Evolutionary conservation across 2,797 vertebrate genomes (phyloP).

Genomic region (Sebastes minor): DNA sequence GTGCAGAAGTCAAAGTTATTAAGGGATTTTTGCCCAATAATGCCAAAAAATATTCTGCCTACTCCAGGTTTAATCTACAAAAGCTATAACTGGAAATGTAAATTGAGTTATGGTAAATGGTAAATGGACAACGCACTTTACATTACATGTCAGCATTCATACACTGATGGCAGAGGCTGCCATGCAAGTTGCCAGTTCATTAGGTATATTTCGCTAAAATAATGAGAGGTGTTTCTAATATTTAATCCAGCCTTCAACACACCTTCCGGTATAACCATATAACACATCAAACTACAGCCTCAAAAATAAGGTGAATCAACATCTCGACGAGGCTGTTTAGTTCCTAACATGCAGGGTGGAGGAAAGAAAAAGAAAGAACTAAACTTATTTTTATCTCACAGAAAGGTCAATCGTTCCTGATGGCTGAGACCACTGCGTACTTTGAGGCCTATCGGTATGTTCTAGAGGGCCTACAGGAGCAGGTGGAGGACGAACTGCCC

Average conservation of each 20-base stretch:
- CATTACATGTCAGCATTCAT: too few species aligned
- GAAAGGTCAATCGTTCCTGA: constrained; percentile 85
- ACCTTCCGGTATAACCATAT: neutral
- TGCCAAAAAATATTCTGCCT: too few species aligned
- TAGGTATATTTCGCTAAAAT: neutral
- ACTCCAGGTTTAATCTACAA: too few species aligned
- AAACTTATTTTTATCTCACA: constrained; percentile 19
- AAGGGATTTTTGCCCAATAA: too few species aligned
- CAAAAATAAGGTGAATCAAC: neutral
- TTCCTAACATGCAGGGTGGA: neutral
- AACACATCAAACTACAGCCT: neutral
- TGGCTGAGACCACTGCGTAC: constrained; percentile 95
- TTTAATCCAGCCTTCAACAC: neutral
- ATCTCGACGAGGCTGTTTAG: neutral
- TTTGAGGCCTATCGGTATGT: constrained; percentile 96
- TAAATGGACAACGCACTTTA: too few species aligned
- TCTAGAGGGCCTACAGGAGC: constrained; percentile 89
- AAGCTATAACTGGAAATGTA: too few species aligned
- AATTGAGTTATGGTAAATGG: too few species aligned
- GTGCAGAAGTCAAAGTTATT: too few species aligned
- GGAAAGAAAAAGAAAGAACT: neutral
- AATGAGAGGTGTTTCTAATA: neutral
- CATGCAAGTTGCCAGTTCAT: neutral
- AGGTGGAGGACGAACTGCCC: constrained; percentile 84
- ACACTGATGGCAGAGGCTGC: too few species aligned